phyloP scores from a whole-genome alignment of 2,113 vertebrate species.

The Pelodiscus sinensis region DNA sequence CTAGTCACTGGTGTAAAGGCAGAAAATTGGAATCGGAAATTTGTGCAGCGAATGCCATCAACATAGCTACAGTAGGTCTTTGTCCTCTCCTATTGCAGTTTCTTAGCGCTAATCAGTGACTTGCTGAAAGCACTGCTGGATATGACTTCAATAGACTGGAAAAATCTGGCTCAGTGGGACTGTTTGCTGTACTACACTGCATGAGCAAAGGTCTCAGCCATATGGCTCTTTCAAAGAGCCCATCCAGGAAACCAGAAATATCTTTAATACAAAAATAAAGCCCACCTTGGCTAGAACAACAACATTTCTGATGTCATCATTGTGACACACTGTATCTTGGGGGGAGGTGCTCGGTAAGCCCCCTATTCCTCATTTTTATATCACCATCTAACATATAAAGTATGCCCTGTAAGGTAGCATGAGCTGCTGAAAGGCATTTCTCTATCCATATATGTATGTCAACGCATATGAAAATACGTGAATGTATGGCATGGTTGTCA shows the following conservation, averaged over 20 bases:
- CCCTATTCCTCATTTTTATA: too few species aligned
- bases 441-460: too few species aligned
- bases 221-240: neutral
- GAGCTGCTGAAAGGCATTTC: too few species aligned
- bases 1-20: neutral
- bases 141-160: slow-evolving; percentile 4
- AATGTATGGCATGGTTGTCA: too few species aligned
- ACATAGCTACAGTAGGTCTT: slow-evolving; percentile 6
- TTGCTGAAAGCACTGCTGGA: neutral
- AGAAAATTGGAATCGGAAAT: slow-evolving; percentile 12
- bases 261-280: neutral
- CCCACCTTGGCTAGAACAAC: neutral
- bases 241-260: neutral
- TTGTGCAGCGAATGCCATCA: neutral
- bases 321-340: too few species aligned
- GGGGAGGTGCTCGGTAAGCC: too few species aligned
- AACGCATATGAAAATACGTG: too few species aligned
- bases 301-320: neutral
- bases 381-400: too few species aligned
- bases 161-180: neutral
- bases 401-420: too few species aligned
- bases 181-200: slow-evolving; percentile 1
- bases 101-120: neutral
- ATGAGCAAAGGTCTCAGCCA: neutral
- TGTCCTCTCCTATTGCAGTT: neutral